These are phyloP conservation scores for Phalera bucephala DNA, from an alignment of 2,888 invertebrate genomes.

Conservation along the genomic window DNA sequence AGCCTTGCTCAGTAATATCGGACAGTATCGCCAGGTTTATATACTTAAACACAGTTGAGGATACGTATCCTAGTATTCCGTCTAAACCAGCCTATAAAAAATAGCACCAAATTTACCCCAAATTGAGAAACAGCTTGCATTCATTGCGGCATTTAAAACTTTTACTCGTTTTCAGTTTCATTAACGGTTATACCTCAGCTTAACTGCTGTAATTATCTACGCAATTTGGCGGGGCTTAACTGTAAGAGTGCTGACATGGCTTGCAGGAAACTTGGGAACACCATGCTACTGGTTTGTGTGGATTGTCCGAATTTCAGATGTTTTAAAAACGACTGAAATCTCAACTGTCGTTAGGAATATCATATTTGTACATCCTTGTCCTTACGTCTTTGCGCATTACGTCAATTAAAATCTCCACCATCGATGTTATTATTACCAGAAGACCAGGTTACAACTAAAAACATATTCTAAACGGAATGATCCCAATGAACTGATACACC, in stretches of 20 bases:
- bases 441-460: background rate
- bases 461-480: too few species aligned
- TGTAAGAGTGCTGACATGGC: constrained; percentile 39
- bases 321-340: too few species aligned
- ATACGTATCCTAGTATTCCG: too few species aligned
- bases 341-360: constrained; percentile 11
- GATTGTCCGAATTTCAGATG: constrained; percentile 1
- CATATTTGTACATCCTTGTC: constrained; percentile 6
- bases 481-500: too few species aligned
- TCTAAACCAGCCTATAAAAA: too few species aligned
- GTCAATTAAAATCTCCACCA: background rate
- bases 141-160: constrained; percentile 75
- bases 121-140: constrained; percentile 78
- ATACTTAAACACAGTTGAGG: too few species aligned
- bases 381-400: background rate
- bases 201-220: constrained; percentile 73
- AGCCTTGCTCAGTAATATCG: too few species aligned
- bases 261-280: constrained; percentile 18
- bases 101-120: constrained; percentile 50
- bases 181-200: constrained; percentile 76
- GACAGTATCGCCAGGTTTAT: too few species aligned
- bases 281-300: constrained; percentile 14
- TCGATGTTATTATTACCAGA: background rate
- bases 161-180: constrained; percentile 74
- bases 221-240: constrained; percentile 67